These are phyloP conservation scores for Podarcis lilfordi DNA, from an alignment of 2,797 vertebrate genomes.

Conservation along the genomic window DNA sequence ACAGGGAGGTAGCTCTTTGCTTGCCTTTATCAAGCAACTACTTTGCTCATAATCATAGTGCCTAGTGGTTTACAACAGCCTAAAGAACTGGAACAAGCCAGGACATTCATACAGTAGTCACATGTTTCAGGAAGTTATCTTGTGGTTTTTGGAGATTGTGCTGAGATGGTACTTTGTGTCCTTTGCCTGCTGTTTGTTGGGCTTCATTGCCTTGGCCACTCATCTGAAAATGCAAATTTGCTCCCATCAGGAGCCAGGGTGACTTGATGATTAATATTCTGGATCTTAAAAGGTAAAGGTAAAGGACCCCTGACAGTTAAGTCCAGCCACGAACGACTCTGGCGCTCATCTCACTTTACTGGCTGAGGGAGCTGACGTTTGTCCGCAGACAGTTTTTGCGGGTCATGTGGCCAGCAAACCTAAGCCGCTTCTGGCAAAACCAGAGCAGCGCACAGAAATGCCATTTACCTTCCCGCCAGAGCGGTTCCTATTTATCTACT, in stretches of 20 bases:
- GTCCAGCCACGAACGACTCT: no score
- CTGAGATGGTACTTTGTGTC: neutral
- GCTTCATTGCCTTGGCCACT: neutral
- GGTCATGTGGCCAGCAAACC: no score
- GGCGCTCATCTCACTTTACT: no score
- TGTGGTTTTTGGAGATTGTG: neutral
- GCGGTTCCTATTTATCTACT: no score
- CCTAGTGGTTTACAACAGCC: neutral
- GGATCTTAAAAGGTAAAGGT: neutral
- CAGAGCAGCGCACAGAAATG: no score
- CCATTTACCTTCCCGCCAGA: no score
- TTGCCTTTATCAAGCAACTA: neutral
- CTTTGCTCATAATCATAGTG: neutral
- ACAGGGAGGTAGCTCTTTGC: neutral
- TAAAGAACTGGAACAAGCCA: neutral
- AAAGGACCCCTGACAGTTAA: no score
- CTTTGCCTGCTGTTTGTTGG: neutral
- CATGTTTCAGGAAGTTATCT: neutral
- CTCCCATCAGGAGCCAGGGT: neutral
- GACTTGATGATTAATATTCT: neutral
- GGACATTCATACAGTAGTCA: neutral
- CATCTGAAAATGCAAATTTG: neutral
- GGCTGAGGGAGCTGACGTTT: no score
- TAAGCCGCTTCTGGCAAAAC: no score
- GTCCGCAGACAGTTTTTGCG: no score